These are phyloP conservation scores for Ectemnius cavifrons DNA, from an alignment of 2,888 invertebrate genomes.

Conservation along the genomic window DNA sequence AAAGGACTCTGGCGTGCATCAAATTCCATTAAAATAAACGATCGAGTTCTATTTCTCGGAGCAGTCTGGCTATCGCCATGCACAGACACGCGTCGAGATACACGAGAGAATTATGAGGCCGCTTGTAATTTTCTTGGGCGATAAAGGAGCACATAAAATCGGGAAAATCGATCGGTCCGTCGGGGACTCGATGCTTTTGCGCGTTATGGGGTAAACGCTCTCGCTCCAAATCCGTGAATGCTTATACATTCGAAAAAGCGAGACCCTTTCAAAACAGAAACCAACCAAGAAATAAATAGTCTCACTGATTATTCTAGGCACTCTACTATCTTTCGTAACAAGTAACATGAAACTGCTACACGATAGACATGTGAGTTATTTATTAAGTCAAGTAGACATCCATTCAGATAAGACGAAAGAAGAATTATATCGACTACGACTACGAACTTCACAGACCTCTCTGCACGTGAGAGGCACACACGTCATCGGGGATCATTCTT, in stretches of 20 bases:
- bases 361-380: too few species aligned
- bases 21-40: too few species aligned
- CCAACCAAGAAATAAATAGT: too few species aligned
- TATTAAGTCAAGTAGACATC: too few species aligned
- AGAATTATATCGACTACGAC: conserved; percentile 24
- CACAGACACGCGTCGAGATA: conserved; percentile 24
- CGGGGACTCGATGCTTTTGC: background rate
- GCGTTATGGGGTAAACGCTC: background rate
- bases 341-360: too few species aligned
- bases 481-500: conserved; percentile 50
- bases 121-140: conserved; percentile 21
- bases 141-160: conserved; percentile 27
- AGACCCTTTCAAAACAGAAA: too few species aligned
- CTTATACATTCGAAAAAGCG: conserved; percentile 2
- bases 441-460: conserved; percentile 18
- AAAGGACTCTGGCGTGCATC: too few species aligned
- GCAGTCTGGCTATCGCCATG: conserved; percentile 5
- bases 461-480: conserved; percentile 30
- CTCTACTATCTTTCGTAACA: too few species aligned
- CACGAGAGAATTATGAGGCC: conserved; percentile 27
- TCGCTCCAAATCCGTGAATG: background rate
- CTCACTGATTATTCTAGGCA: too few species aligned
- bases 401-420: conserved; percentile 15
- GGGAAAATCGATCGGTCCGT: conserved; percentile 28
- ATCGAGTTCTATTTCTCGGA: too few species aligned